phyloP scores from a whole-genome alignment of 2,797 vertebrate genomes.

The Valencia hispanica region DNA sequence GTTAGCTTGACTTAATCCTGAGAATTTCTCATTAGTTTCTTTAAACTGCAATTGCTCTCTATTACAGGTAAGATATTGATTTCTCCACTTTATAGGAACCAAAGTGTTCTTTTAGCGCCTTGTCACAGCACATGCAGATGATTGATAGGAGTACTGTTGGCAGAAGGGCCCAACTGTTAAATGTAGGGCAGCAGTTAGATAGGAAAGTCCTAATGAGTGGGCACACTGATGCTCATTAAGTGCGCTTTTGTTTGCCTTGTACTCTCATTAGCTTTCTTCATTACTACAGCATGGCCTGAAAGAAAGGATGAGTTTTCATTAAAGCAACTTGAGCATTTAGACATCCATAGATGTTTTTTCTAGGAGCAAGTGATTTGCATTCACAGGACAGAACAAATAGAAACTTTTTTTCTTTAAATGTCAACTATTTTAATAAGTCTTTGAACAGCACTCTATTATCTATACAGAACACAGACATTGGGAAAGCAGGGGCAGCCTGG shows the following conservation, averaged over 20 bases:
- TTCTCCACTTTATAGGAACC: background rate
- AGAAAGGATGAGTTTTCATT: constrained; percentile 21
- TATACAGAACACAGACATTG: background rate
- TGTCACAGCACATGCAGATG: constrained; percentile 10
- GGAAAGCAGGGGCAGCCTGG: background rate
- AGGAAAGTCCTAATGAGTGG: constrained; percentile 35
- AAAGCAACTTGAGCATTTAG: background rate
- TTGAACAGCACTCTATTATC: constrained; percentile 5
- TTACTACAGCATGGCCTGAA: constrained; percentile 26
- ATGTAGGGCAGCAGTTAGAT: constrained; percentile 25
- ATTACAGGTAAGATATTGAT: background rate
- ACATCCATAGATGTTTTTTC: background rate
- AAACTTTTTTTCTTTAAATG: constrained; percentile 2
- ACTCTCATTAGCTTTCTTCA: constrained; percentile 46
- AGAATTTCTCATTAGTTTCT: background rate
- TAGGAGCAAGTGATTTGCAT: constrained; percentile 13
- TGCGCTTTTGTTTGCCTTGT: constrained; percentile 46
- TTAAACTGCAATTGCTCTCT: background rate
- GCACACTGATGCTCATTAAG: constrained; percentile 48
- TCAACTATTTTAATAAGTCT: constrained; percentile 4
- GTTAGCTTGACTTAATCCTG: background rate
- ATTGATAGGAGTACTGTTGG: constrained; percentile 17
- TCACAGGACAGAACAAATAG: background rate
- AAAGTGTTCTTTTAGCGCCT: constrained; percentile 33
- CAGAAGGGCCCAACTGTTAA: constrained; percentile 22